Evolutionary conservation across 2,888 invertebrate genomes (phyloP).

Genomic region (Elegia similella): DNA sequence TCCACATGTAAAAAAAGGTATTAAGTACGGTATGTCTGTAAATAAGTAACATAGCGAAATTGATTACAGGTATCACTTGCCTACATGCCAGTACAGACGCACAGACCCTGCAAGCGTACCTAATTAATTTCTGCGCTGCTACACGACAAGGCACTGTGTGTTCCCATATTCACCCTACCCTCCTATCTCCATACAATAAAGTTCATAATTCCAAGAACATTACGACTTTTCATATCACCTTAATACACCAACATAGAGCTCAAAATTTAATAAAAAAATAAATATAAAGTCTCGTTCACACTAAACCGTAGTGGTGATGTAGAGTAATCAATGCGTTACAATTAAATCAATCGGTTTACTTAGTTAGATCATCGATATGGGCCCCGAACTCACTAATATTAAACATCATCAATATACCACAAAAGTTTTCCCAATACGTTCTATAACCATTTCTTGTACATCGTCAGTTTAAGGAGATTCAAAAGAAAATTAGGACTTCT

Average conservation of each 20-base stretch:
- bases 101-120: slow-evolving; percentile 38
- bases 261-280: background rate
- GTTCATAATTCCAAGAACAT: background rate
- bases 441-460: no score
- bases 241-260: background rate
- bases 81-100: slow-evolving; percentile 18
- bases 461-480: no score
- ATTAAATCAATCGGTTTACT: no score
- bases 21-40: no score
- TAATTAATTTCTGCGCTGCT: slow-evolving; percentile 59
- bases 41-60: background rate
- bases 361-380: no score
- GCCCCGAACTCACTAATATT: no score
- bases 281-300: background rate
- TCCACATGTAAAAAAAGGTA: no score
- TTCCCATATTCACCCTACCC: background rate
- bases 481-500: no score
- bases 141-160: slow-evolving; percentile 26
- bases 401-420: no score
- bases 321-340: no score
- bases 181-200: background rate
- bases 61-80: slow-evolving; percentile 10
- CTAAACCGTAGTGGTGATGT: background rate
- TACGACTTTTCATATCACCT: background rate
- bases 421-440: no score